Conservation (phyloP, 2,113 vertebrate genomes). For the Myocastor coypus region DNA sequence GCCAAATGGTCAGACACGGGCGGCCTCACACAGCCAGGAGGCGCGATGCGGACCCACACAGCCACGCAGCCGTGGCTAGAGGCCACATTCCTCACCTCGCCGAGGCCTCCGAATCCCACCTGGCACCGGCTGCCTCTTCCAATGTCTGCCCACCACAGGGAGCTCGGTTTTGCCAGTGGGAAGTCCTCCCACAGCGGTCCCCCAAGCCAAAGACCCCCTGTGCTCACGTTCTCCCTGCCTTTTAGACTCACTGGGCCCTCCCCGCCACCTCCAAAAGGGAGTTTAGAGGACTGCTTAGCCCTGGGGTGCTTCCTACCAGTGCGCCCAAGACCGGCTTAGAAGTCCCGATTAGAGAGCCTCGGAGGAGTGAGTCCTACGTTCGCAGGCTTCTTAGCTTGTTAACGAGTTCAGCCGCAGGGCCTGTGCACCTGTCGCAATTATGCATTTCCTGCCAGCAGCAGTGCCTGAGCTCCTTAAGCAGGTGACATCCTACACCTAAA, state of each 20-base stretch:
- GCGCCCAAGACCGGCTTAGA: neutral
- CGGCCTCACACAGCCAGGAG: neutral
- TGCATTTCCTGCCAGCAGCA: neutral
- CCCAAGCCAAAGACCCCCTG: too few species aligned
- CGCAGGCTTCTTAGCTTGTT: neutral
- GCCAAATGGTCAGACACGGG: neutral
- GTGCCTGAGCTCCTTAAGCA: neutral
- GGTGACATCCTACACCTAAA: neutral
- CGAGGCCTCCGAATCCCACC: too few species aligned
- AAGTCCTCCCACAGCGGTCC: neutral
- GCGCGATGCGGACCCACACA: neutral
- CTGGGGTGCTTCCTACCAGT: neutral
- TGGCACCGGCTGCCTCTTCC: too few species aligned
- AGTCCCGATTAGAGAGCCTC: neutral
- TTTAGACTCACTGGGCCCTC: neutral
- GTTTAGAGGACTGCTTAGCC: neutral
- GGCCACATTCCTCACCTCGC: fast-evolving
- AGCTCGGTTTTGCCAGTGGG: neutral
- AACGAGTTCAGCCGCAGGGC: constrained; percentile 2
- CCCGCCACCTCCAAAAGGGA: neutral
- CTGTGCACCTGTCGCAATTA: neutral
- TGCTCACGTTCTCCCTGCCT: neutral
- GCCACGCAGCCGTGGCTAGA: neutral
- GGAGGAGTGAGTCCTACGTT: neutral
- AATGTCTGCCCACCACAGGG: neutral